phyloP scores from a whole-genome alignment of 1,140 invertebrate genomes.

The Druon quercuslanigerum region DNA sequence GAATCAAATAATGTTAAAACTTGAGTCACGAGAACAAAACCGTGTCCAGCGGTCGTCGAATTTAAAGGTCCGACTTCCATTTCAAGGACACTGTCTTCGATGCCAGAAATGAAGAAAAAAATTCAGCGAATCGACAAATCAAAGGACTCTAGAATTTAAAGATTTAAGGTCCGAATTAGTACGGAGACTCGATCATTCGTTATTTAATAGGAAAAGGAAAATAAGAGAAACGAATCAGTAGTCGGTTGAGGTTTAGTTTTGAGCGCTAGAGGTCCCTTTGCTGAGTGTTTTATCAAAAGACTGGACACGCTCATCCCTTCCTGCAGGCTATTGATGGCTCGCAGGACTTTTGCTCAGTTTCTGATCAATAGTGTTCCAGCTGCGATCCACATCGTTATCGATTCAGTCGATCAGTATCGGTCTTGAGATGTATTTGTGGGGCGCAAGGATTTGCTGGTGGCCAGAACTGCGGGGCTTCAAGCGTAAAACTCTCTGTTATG shows the following conservation, averaged over 20 bases:
- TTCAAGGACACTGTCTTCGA: background rate
- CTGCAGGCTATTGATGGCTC: slow-evolving; percentile 24
- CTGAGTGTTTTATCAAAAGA: background rate
- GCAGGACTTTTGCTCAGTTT: slow-evolving; percentile 12
- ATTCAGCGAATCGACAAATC: background rate
- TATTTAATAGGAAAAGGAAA: background rate
- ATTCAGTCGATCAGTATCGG: slow-evolving; percentile 44
- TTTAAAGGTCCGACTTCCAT: slow-evolving; percentile 11
- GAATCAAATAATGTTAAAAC: slow-evolving; percentile 4
- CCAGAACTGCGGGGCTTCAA: slow-evolving; percentile 79
- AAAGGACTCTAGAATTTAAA: background rate
- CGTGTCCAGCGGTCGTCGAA: slow-evolving; percentile 35
- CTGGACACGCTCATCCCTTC: background rate
- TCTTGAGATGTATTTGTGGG: slow-evolving; percentile 39
- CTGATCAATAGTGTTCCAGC: slow-evolving; percentile 35
- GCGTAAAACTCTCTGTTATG: slow-evolving; percentile 96
- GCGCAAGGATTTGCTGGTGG: slow-evolving; percentile 54
- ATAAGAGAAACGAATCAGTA: background rate
- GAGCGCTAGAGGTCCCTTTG: background rate
- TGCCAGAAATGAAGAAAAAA: background rate
- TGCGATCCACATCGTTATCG: slow-evolving; percentile 31
- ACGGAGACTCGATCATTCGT: slow-evolving; percentile 8
- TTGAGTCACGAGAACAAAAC: background rate
- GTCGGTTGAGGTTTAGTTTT: background rate
- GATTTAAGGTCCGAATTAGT: background rate